Evolutionary conservation across 2,797 vertebrate species (phyloP).

Genomic region (Crocodylus rhombifer): DNA sequence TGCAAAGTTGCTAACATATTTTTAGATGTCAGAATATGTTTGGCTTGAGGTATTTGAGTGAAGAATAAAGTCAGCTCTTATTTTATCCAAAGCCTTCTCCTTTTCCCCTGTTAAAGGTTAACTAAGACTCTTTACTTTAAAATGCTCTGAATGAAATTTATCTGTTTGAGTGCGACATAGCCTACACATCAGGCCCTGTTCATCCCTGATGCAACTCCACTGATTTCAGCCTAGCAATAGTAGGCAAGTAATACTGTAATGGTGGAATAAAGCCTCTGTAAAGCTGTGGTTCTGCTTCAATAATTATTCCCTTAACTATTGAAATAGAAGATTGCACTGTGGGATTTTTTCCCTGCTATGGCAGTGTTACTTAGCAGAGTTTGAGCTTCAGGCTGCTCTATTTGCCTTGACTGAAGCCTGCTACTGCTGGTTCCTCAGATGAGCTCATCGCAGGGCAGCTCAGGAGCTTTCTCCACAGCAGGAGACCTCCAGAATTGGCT

Average conservation of each 20-base stretch:
- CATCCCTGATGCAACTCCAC: not conserved
- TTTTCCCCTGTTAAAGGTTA: not conserved
- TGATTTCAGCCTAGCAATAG: not conserved
- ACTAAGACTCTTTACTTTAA: not conserved
- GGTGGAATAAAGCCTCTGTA: not conserved
- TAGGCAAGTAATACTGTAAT: not conserved
- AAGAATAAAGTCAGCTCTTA: not conserved
- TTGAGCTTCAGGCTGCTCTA: not conserved
- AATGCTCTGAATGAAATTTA: not conserved
- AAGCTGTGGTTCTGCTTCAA: not conserved
- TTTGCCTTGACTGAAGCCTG: slow-evolving; percentile 19
- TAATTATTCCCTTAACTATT: not conserved
- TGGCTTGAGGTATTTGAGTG: not conserved
- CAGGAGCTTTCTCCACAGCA: slow-evolving; percentile 17
- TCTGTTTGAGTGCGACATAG: not conserved
- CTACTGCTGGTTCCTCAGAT: slow-evolving; percentile 21
- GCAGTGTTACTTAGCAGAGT: not conserved
- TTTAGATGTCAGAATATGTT: not conserved
- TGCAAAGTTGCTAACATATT: not conserved
- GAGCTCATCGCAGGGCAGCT: not conserved
- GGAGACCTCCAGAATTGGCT: slow-evolving; percentile 10
- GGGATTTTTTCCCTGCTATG: not conserved
- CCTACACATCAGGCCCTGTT: not conserved
- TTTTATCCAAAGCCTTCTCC: not conserved
- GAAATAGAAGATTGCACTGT: not conserved